Base-by-base conservation (phyloP, 2,888 invertebrate genomes). In the Leptura quadrifasciata region DNA sequence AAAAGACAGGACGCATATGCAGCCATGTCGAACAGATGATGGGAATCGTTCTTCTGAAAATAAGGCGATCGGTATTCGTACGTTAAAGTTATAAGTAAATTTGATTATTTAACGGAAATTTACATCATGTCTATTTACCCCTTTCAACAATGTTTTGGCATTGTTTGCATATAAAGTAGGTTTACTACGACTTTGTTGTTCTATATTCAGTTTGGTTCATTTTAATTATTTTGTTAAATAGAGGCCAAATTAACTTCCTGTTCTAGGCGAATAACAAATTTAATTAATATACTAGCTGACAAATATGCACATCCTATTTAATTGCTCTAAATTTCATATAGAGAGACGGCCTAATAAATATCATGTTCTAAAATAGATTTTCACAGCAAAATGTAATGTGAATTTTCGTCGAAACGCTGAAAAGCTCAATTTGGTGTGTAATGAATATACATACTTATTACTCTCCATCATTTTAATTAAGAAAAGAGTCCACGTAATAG, bases 61-160 rank as follows among this genome's bases (percentile, higher is more conserved):
- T 63, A 63, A 63, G 39, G 15, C 9, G 17, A 39, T 63, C 27
- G 63, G 39, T 63, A 63, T 63, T 39, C 35, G 39, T 63, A 63
- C 63, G 39, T 39, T 63, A 12, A 63, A 63, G 39, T 63, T 39
- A 63, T 12, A 10, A 18, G 39, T 31, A 12, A 31, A 63, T 21
- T 18, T 18, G 20, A 63, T 63, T 63, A 31, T 6, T 31, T 31
- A n/a, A 15, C n/a, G n/a, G 4, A 47, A 47, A 47, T 47, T 17
- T 47, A n/a, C 47, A 47, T 47, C 15, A 3, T 24, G 24, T 24
- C 24, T 12, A 47, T n/a, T 47, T 47, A 17, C n/a, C n/a, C 2
- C 47, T 15, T 12, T 39, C 39, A 15, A 10, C 39, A 39, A 39
- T 15, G 15, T 39, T 39, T 12, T 39, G 12, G 39, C 39, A 3